phyloP scores from a whole-genome alignment of 2,113 vertebrate genomes.

The Gavialis gangeticus region DNA sequence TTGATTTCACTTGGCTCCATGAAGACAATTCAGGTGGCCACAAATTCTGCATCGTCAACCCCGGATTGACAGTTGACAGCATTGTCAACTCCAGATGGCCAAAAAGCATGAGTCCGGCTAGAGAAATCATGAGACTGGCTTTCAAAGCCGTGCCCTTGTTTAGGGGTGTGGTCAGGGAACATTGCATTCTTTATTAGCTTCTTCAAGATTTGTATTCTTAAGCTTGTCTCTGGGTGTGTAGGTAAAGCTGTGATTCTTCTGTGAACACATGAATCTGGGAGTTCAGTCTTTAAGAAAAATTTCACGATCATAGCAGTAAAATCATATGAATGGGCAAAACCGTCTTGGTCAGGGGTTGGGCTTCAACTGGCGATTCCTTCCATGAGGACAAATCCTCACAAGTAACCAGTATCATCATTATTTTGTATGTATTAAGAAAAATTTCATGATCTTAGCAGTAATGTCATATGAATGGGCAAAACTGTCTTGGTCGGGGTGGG shows the following conservation, averaged over 20 bases:
- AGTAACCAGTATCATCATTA: not conserved
- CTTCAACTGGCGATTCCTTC: not conserved
- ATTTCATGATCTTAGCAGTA: not conserved
- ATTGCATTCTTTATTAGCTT: no score
- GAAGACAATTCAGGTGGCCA: not conserved
- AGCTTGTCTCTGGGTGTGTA: not conserved
- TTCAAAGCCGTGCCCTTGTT: not conserved
- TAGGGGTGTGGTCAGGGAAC: no score
- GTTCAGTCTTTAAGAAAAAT: conserved; percentile 18
- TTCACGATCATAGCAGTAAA: conserved; percentile 51
- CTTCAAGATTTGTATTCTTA: not conserved
- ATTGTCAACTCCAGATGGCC: not conserved
- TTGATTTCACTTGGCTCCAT: not conserved
- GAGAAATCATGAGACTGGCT: not conserved
- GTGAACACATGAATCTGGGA: not conserved
- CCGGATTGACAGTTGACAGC: not conserved
- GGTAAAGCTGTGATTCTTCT: not conserved
- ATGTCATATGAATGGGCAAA: not conserved
- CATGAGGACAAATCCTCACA: not conserved
- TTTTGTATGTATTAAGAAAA: not conserved
- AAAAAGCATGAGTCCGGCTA: rapidly evolving
- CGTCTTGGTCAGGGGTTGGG: not conserved
- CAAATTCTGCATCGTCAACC: not conserved
- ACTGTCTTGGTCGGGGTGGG: not conserved
- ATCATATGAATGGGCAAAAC: conserved; percentile 1